These are phyloP conservation scores for Himantopus leucocephalus DNA, from an alignment of 2,113 vertebrate species.

Conservation along the genomic window DNA sequence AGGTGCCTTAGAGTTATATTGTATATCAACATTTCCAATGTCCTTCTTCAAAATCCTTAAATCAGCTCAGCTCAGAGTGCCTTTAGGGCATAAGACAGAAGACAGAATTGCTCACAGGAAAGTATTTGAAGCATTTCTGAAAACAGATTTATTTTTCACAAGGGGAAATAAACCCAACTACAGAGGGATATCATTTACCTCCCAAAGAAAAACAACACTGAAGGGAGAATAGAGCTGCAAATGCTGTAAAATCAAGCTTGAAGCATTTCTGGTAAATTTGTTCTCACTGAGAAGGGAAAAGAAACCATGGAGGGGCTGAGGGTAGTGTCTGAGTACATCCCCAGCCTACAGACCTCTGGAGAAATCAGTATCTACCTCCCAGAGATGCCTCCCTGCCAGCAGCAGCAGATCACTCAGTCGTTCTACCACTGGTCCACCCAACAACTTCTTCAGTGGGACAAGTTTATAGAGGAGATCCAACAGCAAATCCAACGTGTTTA, in stretches of 20 bases:
- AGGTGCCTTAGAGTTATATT: conserved; percentile 25
- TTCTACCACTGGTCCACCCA: not conserved
- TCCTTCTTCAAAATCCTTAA: conserved; percentile 46
- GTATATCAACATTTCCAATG: not conserved
- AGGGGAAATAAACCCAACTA: conserved; percentile 8
- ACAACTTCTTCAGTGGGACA: not conserved
- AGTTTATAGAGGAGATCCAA: not conserved
- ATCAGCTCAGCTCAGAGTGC: conserved; percentile 54
- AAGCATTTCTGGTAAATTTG: not conserved
- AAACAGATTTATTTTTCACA: conserved; percentile 48
- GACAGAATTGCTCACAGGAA: conserved; percentile 4
- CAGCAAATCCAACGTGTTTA: not conserved
- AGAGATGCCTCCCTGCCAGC: not conserved
- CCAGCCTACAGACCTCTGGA: not conserved
- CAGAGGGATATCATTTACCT: conserved; percentile 13
- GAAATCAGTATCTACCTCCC: not conserved
- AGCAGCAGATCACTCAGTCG: not conserved
- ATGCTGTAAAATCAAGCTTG: not conserved
- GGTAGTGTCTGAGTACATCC: not conserved
- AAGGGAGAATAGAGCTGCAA: not conserved
- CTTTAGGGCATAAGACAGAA: conserved; percentile 24
- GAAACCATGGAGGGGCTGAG: not conserved
- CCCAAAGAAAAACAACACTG: not conserved
- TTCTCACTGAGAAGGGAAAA: not conserved
- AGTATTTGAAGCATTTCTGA: conserved; percentile 40